Base-by-base conservation (phyloP, 2,888 invertebrate genomes). In the Matsumyia berberina region DNA sequence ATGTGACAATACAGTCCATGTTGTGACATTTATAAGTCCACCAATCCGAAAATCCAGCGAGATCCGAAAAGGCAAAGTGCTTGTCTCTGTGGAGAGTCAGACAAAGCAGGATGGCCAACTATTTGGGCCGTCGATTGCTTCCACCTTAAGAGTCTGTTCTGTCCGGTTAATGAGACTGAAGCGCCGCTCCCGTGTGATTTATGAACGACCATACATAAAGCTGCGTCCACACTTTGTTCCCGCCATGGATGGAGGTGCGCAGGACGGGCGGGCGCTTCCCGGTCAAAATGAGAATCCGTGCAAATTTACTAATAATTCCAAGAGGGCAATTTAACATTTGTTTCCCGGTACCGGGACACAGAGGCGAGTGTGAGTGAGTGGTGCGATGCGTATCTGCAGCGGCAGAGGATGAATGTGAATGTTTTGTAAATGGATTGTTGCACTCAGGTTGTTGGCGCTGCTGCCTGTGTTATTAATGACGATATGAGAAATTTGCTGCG, bases 251-350 rank as follows among this genome's bases (percentile, higher is more conserved):
- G 53, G 24, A 19, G 66, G 66, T n/a, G 64, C 31, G 57, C 72
- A 44, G 51, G 33, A 9, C n/a, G 37, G 31, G 62, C 62, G 57
- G 42, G 12, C 15, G 12, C 49, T 46, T 53, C 17, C 53, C 66
- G 70, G 55, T 64, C 83, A 53, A 69, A 85, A 79, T 85, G 74
- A 69, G 74, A 69, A 74, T 73, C 74, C 74, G 79, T 69, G 83
- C 79, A 80, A 85, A 85, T 85, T 83, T 85, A 85, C 83, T 74
- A 85, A 85, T 85, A 85, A 79, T 85, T 85, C 49, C 74, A 64
- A 79, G 67, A 73, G 73, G 79, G 73, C 73, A 78, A 83, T 83
- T 83, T 83, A 83, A 79, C 82, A 82, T 82, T 82, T 82, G 78
- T 82, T 82, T 77, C 72, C 31, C 31, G 31, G 6, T 29, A 51